These are phyloP conservation scores for Petrophora chlorosata DNA, from an alignment of 2,888 invertebrate species.

Conservation along the genomic window DNA sequence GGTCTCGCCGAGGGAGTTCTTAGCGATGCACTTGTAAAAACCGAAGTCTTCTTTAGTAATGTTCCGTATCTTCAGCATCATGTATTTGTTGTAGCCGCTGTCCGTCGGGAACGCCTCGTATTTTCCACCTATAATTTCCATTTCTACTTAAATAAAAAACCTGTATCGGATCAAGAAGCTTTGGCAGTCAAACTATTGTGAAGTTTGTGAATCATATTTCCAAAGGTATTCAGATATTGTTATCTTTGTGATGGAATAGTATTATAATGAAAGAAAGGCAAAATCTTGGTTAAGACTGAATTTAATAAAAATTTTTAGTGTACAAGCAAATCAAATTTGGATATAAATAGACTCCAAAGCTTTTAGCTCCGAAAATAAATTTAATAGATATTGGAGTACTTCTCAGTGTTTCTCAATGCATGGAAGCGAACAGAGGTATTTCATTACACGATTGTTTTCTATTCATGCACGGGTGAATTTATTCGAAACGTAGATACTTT, in stretches of 20 bases:
- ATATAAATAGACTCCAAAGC: too few species aligned
- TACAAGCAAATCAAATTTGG: too few species aligned
- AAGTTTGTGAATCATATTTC: too few species aligned
- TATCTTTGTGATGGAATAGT: too few species aligned
- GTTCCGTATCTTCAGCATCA: constrained; percentile 95
- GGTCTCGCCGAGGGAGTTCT: constrained; percentile 95
- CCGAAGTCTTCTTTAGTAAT: constrained; percentile 93
- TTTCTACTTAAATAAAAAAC: constrained; percentile 84
- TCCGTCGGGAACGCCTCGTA: constrained; percentile 94
- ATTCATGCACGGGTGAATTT: constrained; percentile 48
- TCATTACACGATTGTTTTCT: constrained; percentile 52
- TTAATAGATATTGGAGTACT: background rate
- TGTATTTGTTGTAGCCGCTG: constrained; percentile 95
- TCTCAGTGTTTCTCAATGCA: background rate
- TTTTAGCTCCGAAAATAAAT: too few species aligned
- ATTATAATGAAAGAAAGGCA: too few species aligned
- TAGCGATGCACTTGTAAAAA: constrained; percentile 95
- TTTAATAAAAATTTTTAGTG: too few species aligned
- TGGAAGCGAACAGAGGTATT: constrained; percentile 42
- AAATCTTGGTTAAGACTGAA: too few species aligned
- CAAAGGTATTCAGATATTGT: too few species aligned
- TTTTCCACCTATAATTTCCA: constrained; percentile 92
- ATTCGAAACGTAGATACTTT: constrained; percentile 43
- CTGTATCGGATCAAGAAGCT: constrained; percentile 46
- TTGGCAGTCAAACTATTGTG: background rate